Evolutionary conservation across 2,797 vertebrate species (phyloP), one percentile per base, ranked within the genome.

Genomic region (Arctocebus calabarensis): DNA sequence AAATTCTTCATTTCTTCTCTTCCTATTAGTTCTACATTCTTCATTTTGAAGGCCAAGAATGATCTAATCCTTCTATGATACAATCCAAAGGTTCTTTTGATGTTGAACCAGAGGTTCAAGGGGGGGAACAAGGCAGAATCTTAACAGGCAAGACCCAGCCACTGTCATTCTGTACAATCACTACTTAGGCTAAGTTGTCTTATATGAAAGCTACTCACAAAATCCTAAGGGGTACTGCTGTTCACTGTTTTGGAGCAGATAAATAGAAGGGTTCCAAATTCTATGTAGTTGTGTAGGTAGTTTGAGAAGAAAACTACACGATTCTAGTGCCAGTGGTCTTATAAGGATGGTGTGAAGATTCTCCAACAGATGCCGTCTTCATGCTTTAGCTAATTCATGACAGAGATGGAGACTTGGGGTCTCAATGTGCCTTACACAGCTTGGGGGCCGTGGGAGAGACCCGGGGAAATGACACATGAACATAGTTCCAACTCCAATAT

Each of bases 141-240:
- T 83, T 71, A 91, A 75, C 27, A 73, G 81, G 66, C 19, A 25
- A 75, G 19, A 29, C 12, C 32, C 2, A 45, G 5, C 10, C 2
- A 1, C 29, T 87, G 10, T 94, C 55, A 57, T 34, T 77, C 29
- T 90, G 52, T 5, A 34, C 75, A 82, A 84, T 85, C 32, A 62
- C 68, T 40, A 40, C 22, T 73, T 81, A 81, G 25, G 5, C 40
- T 85, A 89, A 84, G 19, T 11, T 25, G 23, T 85, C 32, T 87
- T 91, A 59, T 52, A 52, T 48, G 82, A 96, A 96, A 90, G 40
- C 3, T 22, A 75, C 82, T 70, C 40, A 34, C 79, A 34, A 96
- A 78, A 94, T 32, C 52, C 27, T n/a, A 52, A 84, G 4, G 75
- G 37, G 43, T 32, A 55, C 8, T 43, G 22, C 25, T 92, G 5